Base-by-base conservation (phyloP, 2,888 invertebrate genomes). In the Eurytoma adleriae region DNA sequence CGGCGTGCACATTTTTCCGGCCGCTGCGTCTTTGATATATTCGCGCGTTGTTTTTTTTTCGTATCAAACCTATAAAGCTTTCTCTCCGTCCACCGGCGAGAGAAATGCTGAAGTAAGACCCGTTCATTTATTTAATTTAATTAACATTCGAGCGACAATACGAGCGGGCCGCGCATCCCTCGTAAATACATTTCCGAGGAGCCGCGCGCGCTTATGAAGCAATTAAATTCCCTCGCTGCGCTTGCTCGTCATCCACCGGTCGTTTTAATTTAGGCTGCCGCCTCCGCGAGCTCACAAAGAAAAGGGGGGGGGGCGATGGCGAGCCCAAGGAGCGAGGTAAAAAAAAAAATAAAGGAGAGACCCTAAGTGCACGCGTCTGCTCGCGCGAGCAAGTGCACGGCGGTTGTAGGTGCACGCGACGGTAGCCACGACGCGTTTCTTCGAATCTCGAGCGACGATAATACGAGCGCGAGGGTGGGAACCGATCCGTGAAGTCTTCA, bases 401-500 rank as follows among this genome's bases (percentile, higher is more conserved):
- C n/a, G n/a, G 4, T 5, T 18, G 4, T 13, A 16, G 30, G 64
- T 16, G 48, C 20, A 20, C 68, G 64, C 59, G 64, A 56, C 68
- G 73, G 54, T 57, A 57, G 64, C 30, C 10, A 13, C 13, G 24
- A 62, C 62, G 71, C 72, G 72, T 77, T 80, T 80, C 80, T 80
- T 68, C 77, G 80, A 80, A 78, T 73, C 68, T 64, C 54, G 50
- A 27, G 30, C 61, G 69, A 73, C 77, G 72, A 69, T 77, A 80
- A 72, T 80, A 61, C 73, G 77, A 12, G 40, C 64, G 59, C 73
- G 77, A 78, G 81, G 81, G 81, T 81, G 81, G 48, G 52, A 75
- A 81, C 70, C 75, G 71, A 81, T 81, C 81, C 81, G 78, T 81
- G 75, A 78, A 81, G 78, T 81, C 78, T 81, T 81, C 74, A 73